Percentiles rank a stretch among this genome's conserved stretches.
phyloP scores from a whole-genome alignment of 2,797 vertebrate genomes.

The Lepidocolaptes lacrymiger region DNA sequence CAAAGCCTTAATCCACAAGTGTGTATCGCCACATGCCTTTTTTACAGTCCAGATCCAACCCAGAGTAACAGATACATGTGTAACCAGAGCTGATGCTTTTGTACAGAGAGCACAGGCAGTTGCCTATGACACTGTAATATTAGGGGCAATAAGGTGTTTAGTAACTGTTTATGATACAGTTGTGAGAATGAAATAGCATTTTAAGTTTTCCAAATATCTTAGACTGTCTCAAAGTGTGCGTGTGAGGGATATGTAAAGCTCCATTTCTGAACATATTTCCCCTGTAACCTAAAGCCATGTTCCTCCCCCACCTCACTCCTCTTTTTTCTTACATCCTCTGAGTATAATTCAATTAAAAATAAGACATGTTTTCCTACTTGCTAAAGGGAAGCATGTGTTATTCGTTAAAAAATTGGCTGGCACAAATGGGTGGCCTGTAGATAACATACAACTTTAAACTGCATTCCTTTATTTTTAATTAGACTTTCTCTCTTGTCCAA shows the following conservation, averaged over 20 bases:
- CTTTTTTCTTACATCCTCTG: constrained; percentile 16
- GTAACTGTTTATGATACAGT: constrained; percentile 41
- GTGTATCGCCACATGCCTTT: not conserved
- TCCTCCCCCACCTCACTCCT: constrained; percentile 20
- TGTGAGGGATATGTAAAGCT: not conserved
- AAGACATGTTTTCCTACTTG: constrained; percentile 39
- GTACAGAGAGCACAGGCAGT: accelerated
- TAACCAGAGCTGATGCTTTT: not conserved
- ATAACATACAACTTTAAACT: constrained; percentile 9
- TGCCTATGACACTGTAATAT: not conserved
- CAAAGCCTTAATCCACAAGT: not conserved
- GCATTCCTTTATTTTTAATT: not conserved
- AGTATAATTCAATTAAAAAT: constrained; percentile 61
- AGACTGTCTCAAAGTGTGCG: not conserved
- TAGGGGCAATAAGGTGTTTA: constrained; percentile 36
- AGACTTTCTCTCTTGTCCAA: not conserved
- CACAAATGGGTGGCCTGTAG: constrained; percentile 11
- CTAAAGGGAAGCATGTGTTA: constrained; percentile 47
- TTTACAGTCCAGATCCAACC: not conserved
- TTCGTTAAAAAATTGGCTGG: constrained; percentile 37
- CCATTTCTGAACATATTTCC: not conserved
- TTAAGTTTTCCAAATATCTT: constrained; percentile 13
- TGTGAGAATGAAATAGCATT: not conserved
- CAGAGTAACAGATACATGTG: not conserved
- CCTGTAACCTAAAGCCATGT: not conserved